Percentiles rank a stretch among this genome's conserved stretches.
phyloP scores from a whole-genome alignment of 2,113 vertebrate species.

The Nycticryphes semicollaris region DNA sequence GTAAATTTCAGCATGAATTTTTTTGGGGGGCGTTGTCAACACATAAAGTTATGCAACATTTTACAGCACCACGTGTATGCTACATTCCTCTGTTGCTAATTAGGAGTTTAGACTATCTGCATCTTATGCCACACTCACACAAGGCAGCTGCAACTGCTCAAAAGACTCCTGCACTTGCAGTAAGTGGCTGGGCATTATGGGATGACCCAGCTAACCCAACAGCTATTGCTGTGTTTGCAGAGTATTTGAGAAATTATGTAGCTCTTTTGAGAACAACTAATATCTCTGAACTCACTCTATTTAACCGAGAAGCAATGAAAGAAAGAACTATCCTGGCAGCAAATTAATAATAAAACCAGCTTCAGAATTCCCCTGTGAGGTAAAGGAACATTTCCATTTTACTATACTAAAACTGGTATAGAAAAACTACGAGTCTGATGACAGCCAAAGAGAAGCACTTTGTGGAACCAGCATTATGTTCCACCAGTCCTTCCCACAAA shows the following conservation, averaged over 20 bases:
- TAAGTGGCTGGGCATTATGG: background rate
- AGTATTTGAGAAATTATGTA: background rate
- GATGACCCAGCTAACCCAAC: background rate
- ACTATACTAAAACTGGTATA: background rate
- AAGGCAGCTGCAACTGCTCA: background rate
- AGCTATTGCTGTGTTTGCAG: background rate
- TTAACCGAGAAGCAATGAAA: background rate
- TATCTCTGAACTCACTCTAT: background rate
- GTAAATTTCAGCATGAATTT: background rate
- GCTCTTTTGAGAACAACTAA: background rate
- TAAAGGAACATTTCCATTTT: background rate
- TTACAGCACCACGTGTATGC: background rate
- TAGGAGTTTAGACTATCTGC: background rate
- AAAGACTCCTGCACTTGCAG: rapidly evolving
- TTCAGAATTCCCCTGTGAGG: background rate
- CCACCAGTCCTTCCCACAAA: background rate
- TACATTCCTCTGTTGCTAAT: background rate
- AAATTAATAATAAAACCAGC: background rate
- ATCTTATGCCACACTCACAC: background rate
- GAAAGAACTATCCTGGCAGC: background rate
- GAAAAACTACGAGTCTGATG: background rate
- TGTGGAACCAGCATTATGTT: background rate
- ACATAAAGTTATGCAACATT: background rate
- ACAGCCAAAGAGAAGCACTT: background rate
- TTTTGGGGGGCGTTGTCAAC: background rate